Conservation (phyloP, 2,113 vertebrate genomes). For the Sinocyclocheilus grahami region DNA sequence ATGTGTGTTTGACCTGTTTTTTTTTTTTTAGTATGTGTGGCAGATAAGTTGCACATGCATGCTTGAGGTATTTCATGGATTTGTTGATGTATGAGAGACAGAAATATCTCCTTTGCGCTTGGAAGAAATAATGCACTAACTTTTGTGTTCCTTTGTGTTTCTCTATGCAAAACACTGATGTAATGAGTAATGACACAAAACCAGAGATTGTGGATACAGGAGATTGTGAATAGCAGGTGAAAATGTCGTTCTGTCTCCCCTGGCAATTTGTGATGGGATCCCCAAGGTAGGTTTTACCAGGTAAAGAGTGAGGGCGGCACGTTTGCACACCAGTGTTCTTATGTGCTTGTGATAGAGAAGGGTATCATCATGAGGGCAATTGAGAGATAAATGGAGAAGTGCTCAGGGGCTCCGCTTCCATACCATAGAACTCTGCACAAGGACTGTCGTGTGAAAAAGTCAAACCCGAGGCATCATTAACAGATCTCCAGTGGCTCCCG, state of each 20-base stretch:
- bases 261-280: not conserved
- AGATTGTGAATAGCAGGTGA: not conserved
- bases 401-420: constrained; percentile 65
- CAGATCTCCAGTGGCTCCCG: constrained; percentile 65
- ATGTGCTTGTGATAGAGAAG: constrained; percentile 47
- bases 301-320: constrained; percentile 15
- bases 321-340: constrained; percentile 43
- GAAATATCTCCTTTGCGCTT: not conserved
- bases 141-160: no score
- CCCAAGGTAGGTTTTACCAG: not conserved
- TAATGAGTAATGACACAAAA: not conserved
- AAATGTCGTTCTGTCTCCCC: not conserved
- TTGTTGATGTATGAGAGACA: not conserved
- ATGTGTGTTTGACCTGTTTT: not conserved
- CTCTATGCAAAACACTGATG: not conserved
- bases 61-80: not conserved
- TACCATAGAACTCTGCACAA: constrained; percentile 58
- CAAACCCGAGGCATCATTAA: constrained; percentile 72
- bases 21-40: not conserved
- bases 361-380: constrained; percentile 56
- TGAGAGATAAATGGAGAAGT: constrained; percentile 65
- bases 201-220: not conserved
- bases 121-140: no score
- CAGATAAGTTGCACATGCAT: not conserved
- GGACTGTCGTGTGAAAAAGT: constrained; percentile 63